A percentile compares a stretch with the other conserved stretches of the same genome.
These are phyloP conservation scores for Synodontis membranacea DNA, from an alignment of 2,113 vertebrate species.

Conservation along the genomic window DNA sequence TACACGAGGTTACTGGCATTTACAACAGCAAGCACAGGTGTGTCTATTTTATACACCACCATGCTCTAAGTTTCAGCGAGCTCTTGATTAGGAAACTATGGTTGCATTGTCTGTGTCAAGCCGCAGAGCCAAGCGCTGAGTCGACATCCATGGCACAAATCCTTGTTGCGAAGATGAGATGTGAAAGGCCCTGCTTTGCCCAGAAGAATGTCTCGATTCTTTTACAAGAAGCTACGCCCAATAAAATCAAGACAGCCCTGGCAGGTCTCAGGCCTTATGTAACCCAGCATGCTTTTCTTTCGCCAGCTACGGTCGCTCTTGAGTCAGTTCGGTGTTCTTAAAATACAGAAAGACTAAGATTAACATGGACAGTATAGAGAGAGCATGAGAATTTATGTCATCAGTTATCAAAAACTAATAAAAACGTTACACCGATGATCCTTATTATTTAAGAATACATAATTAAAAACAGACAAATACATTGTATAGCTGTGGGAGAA, in stretches of 20 bases:
- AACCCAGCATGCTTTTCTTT: conserved; percentile 41
- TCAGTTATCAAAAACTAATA: conserved; percentile 14
- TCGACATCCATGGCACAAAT: conserved; percentile 23
- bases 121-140: conserved; percentile 40
- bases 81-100: conserved; percentile 43
- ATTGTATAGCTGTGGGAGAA: conserved; percentile 2
- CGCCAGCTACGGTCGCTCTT: conserved; percentile 29
- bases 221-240: conserved; percentile 37
- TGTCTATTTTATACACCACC: conserved; percentile 29
- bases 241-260: conserved; percentile 37
- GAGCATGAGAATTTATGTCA: conserved; percentile 16
- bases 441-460: conserved; percentile 17
- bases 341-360: not conserved
- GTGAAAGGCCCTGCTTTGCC: conserved; percentile 40
- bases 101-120: conserved; percentile 42
- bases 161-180: conserved; percentile 42
- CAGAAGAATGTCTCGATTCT: conserved; percentile 41
- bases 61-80: conserved; percentile 35
- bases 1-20: conserved; percentile 49
- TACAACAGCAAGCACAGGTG: conserved; percentile 44
- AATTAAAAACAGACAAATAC: not conserved
- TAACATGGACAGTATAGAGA: conserved; percentile 12
- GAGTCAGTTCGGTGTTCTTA: conserved; percentile 31
- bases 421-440: conserved; percentile 17
- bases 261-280: conserved; percentile 29